Evolutionary conservation across 2,113 vertebrate genomes (phyloP), one percentile per base, ranked within the genome.

Genomic region (Bubo blakistoni): DNA sequence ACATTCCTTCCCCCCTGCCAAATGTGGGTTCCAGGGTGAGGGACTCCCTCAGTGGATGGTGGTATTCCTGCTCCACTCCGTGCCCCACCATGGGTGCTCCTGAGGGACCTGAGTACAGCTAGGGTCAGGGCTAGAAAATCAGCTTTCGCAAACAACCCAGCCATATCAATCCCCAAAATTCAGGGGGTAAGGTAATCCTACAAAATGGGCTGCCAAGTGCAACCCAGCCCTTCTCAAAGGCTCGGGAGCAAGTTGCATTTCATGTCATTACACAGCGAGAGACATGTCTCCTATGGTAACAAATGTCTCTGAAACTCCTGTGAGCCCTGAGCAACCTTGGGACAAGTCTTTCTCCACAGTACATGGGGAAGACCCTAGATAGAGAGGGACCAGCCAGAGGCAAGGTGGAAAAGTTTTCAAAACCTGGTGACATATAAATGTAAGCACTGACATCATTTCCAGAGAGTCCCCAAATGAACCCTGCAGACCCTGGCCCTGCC

Each of bases 251-350:
- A 86, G 12, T 18, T 77, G 47, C 42, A 30, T 78, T 87, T 36
- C 0, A 0, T 57, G 47, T 63, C 25, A 13, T 24, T 61, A 21
- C 0, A 1, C 25, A 72, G 61, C 2, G 0, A 79, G 10, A 76
- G 15, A 22, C 34, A 10, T 11, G 9, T 32, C 38, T 62, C 22
- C 24, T 72, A 36, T 21, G 57, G 65, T 5, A 81, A 46, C 16
- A 49, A 71, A 55, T 3, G 13, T 11, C 52, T 87, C 38, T 40
- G 55, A 84, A 81, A 59, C 16, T 44, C 24, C 57, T 47, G 10
- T 6, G 16, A 91, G 40, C 49, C 42, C 47, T 30, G 47, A 67
- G n/a, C 29, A 87, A 76, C 61, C 27, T 30, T 46, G 22, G 26
- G 46, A 42, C 52, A 27, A 24, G 17, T 51, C 7, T 81, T 86